phyloP scores from a whole-genome alignment of 1,140 invertebrate genomes.

The Drosophila santomea region DNA sequence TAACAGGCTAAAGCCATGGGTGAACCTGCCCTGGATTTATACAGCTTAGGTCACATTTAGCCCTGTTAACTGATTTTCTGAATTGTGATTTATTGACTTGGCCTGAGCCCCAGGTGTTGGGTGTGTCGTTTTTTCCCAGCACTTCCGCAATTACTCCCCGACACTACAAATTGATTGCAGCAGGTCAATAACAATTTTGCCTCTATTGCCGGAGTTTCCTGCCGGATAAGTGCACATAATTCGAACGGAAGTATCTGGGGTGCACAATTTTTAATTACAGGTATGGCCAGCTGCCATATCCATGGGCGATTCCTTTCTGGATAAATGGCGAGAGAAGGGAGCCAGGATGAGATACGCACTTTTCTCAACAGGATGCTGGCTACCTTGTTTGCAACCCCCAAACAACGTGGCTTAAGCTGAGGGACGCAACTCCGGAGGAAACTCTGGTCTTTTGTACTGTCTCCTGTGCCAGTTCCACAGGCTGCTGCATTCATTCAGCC shows the following conservation, averaged over 20 bases:
- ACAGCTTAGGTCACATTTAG: background rate
- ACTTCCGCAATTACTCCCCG: conserved; percentile 66
- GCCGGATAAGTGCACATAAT: conserved; percentile 62
- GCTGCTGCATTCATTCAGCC: conserved; percentile 75
- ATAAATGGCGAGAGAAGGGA: conserved; percentile 16
- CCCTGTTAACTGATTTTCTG: conserved; percentile 28
- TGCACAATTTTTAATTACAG: conserved; percentile 75
- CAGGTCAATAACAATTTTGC: conserved; percentile 62
- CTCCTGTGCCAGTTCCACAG: conserved; percentile 74
- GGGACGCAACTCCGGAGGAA: conserved; percentile 12
- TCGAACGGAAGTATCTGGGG: conserved; percentile 35
- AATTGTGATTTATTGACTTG: conserved; percentile 66
- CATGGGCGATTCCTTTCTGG: conserved; percentile 63
- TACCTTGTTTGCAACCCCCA: conserved; percentile 41
- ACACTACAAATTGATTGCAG: conserved; percentile 42
- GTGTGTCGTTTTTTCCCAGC: conserved; percentile 16
- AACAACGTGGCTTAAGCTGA: conserved; percentile 3
- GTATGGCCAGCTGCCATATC: conserved; percentile 49
- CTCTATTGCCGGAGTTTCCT: conserved; percentile 57
- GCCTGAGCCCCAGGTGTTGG: conserved; percentile 52
- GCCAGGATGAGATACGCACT: conserved; percentile 32
- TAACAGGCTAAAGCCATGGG: conserved; percentile 29
- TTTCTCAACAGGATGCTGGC: conserved; percentile 28
- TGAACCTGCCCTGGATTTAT: conserved; percentile 3
- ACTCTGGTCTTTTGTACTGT: conserved; percentile 62